A percentile compares a stretch with the other conserved stretches of the same genome.
Evolutionary conservation across 2,888 invertebrate species (phyloP).

Genomic region (Oegoconia quadripuncta): DNA sequence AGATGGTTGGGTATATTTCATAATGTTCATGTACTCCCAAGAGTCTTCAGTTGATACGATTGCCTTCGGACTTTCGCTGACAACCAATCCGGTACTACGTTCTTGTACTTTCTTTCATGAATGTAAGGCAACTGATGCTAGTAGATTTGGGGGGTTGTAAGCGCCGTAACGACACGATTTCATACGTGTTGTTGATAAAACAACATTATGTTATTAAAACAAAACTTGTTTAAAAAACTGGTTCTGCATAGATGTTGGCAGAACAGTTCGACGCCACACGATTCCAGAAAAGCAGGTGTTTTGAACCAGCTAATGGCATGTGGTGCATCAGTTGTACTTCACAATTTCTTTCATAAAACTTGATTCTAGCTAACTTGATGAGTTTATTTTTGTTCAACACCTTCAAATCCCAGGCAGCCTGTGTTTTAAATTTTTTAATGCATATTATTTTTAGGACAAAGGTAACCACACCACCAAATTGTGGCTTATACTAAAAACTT

Average conservation of each 20-base stretch:
- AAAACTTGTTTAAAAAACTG: slow-evolving; percentile 27
- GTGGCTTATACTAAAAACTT: no score
- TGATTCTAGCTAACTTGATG: no score
- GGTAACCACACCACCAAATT: no score
- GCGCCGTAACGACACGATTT: slow-evolving; percentile 6
- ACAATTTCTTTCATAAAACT: neutral
- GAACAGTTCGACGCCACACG: slow-evolving; percentile 8
- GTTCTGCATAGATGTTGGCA: slow-evolving; percentile 18
- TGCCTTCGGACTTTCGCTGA: slow-evolving; percentile 9
- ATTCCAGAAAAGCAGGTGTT: slow-evolving; percentile 13
- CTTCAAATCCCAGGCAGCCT: no score
- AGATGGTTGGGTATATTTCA: slow-evolving; percentile 11
- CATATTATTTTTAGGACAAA: no score
- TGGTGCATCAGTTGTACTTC: neutral
- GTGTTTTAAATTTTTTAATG: no score
- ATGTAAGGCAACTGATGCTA: slow-evolving; percentile 17
- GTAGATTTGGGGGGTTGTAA: slow-evolving; percentile 1
- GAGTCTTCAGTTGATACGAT: slow-evolving; percentile 2
- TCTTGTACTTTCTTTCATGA: slow-evolving; percentile 21
- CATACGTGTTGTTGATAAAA: slow-evolving; percentile 17
- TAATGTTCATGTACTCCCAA: slow-evolving; percentile 1
- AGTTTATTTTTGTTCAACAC: no score
- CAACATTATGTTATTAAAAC: slow-evolving; percentile 18
- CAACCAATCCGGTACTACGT: slow-evolving; percentile 19
- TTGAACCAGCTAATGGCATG: neutral